A percentile compares a stretch with the other conserved stretches of the same genome.
Evolutionary conservation across 2,888 invertebrate species (phyloP).

Genomic region (Latrodectus elegans): DNA sequence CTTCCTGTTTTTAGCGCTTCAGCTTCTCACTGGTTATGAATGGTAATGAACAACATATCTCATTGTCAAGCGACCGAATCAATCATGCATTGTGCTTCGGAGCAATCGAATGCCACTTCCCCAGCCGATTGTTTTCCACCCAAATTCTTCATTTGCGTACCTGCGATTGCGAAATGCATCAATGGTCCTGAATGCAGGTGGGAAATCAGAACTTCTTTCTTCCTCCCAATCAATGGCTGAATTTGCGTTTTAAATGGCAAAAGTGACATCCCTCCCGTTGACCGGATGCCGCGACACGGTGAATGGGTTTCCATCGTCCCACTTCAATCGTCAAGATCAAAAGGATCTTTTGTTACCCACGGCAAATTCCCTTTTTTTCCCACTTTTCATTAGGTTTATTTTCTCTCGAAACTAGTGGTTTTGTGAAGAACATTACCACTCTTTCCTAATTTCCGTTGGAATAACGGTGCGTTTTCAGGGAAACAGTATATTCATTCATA

Average conservation of each 20-base stretch:
- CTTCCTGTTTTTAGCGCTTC: too few species aligned
- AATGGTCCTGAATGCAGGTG: constrained; percentile 2
- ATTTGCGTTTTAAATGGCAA: constrained; percentile 30
- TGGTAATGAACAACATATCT: too few species aligned
- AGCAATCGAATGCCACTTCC: neutral
- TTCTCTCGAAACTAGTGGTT: neutral
- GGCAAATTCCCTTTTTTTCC: neutral
- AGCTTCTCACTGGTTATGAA: too few species aligned
- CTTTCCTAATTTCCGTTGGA: neutral
- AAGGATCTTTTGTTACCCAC: constrained; percentile 19
- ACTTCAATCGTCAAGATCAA: constrained; percentile 32
- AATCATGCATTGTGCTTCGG: neutral
- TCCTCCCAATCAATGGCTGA: constrained; percentile 16
- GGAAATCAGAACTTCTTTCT: neutral
- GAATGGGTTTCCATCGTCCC: constrained; percentile 33
- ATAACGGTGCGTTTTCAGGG: too few species aligned
- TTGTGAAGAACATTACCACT: neutral
- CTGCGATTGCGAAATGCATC: neutral
- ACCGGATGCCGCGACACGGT: constrained; percentile 55
- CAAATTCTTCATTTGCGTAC: neutral
- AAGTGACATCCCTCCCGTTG: constrained; percentile 12
- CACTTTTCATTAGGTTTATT: neutral
- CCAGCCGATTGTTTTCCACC: neutral
- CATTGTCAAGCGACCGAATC: neutral
- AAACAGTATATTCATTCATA: too few species aligned